These are phyloP conservation scores for Chaetodon trifascialis DNA, from an alignment of 2,113 vertebrate species.

Conservation along the genomic window DNA sequence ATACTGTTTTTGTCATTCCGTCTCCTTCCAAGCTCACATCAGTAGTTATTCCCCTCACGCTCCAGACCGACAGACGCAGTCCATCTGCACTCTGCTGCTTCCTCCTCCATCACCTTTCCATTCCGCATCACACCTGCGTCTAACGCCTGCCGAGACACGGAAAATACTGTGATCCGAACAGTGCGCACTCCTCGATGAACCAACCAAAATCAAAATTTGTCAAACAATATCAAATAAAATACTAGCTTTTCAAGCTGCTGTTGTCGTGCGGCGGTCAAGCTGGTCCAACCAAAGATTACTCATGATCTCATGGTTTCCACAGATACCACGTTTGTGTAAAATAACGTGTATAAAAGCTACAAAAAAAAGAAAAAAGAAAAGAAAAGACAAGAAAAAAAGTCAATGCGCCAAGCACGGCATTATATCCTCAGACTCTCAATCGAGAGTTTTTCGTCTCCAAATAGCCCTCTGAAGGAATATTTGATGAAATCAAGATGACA, in stretches of 20 bases:
- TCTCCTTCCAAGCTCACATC: neutral
- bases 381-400: neutral
- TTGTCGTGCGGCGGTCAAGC: neutral
- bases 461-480: neutral
- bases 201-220: neutral
- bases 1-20: no score
- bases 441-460: neutral
- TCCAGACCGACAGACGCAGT: neutral
- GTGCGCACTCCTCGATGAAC: neutral
- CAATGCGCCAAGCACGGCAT: neutral
- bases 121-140: constrained; percentile 26
- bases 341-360: neutral
- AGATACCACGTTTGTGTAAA: neutral
- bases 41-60: neutral
- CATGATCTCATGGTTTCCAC: neutral
- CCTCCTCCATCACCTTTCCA: constrained; percentile 19
- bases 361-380: neutral
- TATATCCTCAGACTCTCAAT: neutral
- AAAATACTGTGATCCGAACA: no score
- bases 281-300: neutral
- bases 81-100: neutral
- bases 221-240: neutral
- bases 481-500: neutral
- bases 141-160: neutral
- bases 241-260: neutral